A percentile compares a stretch with the other conserved stretches of the same genome.
phyloP scores from a whole-genome alignment of 1,140 invertebrate genomes.

The Leptonema lineaticorne region DNA sequence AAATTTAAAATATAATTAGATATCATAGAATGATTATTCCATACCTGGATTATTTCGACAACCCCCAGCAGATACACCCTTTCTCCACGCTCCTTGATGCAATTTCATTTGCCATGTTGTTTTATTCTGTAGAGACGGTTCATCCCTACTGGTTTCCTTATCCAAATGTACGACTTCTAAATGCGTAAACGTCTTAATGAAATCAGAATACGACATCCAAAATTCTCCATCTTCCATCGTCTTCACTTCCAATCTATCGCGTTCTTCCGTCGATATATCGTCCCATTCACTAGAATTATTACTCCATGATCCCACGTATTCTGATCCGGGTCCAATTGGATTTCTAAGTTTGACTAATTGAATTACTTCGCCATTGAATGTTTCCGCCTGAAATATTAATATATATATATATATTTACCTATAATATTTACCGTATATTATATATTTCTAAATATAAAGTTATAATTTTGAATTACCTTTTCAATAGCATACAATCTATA shows the following conservation, averaged over 20 bases:
- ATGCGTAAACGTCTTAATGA: conserved; percentile 79
- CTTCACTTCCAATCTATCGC: conserved; percentile 67
- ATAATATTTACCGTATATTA: neutral
- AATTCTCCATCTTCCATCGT: conserved; percentile 78
- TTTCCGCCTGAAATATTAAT: conserved; percentile 63
- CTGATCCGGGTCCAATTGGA: conserved; percentile 66
- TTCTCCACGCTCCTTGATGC: conserved; percentile 84
- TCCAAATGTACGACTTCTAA: conserved; percentile 87
- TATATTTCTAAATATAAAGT: neutral
- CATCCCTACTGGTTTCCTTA: conserved; percentile 80
- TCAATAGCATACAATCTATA: conserved; percentile 80
- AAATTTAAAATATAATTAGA: too few relatives aligned
- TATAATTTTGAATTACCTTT: conserved; percentile 60
- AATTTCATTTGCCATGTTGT: conserved; percentile 81
- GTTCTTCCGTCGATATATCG: conserved; percentile 69
- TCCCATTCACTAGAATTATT: conserved; percentile 73
- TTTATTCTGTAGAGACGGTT: conserved; percentile 76
- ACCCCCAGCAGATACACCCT: conserved; percentile 86
- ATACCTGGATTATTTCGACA: conserved; percentile 88
- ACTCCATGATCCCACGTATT: conserved; percentile 74
- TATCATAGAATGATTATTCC: too few relatives aligned
- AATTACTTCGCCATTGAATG: conserved; percentile 69
- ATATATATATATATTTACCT: conserved; percentile 1
- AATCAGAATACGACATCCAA: conserved; percentile 86
- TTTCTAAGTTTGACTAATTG: conserved; percentile 74